phyloP scores from a whole-genome alignment of 2,888 invertebrate species.

The Drosophila trichaetosa region DNA sequence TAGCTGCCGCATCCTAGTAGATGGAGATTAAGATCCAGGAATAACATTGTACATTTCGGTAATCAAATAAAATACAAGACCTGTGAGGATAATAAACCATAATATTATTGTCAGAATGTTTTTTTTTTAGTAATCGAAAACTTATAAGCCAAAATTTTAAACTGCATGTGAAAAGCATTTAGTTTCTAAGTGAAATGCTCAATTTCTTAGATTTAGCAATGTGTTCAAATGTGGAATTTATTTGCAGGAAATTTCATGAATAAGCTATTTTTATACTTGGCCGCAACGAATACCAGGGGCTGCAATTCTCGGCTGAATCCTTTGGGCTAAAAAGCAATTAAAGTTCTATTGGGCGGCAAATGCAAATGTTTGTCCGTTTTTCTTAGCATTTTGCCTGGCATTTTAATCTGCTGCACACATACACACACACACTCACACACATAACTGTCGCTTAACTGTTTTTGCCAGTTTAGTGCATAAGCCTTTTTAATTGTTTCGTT shows the following conservation, averaged over 20 bases:
- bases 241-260: background rate
- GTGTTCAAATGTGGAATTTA: background rate
- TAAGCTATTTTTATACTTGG: conserved; percentile 22
- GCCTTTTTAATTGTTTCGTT: conserved; percentile 78
- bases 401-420: conserved; percentile 42
- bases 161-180: background rate
- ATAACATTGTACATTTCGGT: background rate
- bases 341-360: conserved; percentile 78
- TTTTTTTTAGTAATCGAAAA: background rate
- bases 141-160: background rate
- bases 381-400: conserved; percentile 36
- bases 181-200: background rate
- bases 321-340: conserved; percentile 63
- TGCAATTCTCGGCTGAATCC: conserved; percentile 20
- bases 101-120: background rate
- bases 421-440: conserved; percentile 9
- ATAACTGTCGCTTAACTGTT: conserved; percentile 70
- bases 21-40: background rate
- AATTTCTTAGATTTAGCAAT: background rate
- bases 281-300: conserved; percentile 1
- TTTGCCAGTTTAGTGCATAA: conserved; percentile 71
- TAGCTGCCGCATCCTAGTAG: background rate
- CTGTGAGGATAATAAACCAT: background rate
- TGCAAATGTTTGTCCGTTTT: conserved; percentile 60
- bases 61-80: background rate